phyloP scores from a whole-genome alignment of 1,140 invertebrate species.

The Bombus confusus region DNA sequence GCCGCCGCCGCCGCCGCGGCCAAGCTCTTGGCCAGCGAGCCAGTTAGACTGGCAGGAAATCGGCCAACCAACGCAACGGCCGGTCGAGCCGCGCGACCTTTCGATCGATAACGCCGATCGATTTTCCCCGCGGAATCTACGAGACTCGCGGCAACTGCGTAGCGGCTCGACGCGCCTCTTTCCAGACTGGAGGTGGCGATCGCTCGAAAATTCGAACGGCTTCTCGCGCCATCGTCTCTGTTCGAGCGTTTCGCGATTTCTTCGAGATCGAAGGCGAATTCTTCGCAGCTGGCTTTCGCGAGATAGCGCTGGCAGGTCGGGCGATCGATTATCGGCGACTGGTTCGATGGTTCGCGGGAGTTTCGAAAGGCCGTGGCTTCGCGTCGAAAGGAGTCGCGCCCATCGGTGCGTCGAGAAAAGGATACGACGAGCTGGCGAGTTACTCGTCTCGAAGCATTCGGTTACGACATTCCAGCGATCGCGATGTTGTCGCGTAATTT shows the following conservation, averaged over 20 bases:
- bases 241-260: too few species aligned
- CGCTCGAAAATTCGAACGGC: not conserved
- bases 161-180: not conserved
- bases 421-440: constrained; percentile 37
- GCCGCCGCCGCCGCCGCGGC: constrained; percentile 55
- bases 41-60: constrained; percentile 47
- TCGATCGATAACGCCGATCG: constrained; percentile 60
- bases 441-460: not conserved
- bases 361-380: constrained; percentile 5
- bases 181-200: not conserved
- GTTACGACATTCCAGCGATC: constrained; percentile 55
- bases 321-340: too few species aligned
- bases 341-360: constrained; percentile 11
- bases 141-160: not conserved
- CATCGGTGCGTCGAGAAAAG: not conserved
- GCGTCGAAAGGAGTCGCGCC: not conserved
- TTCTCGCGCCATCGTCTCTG: not conserved
- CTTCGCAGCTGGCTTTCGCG: too few species aligned
- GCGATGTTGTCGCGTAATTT: constrained; percentile 47
- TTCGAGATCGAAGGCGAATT: too few species aligned
- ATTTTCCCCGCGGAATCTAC: constrained; percentile 29
- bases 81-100: constrained; percentile 20
- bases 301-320: too few species aligned
- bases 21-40: constrained; percentile 61
- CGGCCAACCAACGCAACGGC: constrained; percentile 38